These are phyloP conservation scores for Apamea crenata DNA, from an alignment of 2,888 invertebrate species.

Conservation along the genomic window DNA sequence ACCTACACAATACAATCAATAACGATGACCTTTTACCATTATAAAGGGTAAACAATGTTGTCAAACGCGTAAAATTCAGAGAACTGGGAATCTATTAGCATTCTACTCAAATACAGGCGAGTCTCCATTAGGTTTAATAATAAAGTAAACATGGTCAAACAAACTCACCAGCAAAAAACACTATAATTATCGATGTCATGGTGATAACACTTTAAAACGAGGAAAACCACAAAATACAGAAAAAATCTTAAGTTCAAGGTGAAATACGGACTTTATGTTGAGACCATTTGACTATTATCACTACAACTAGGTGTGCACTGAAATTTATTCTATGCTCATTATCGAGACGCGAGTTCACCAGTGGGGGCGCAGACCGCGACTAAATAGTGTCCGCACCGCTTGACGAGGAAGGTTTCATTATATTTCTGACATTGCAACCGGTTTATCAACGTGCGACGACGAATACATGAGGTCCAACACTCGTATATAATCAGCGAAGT, in stretches of 20 bases:
- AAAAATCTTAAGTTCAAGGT: conserved; percentile 75
- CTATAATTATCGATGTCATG: conserved; percentile 79
- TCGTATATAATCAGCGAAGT: conserved; percentile 36
- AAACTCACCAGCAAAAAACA: conserved; percentile 85
- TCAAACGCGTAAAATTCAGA: conserved; percentile 3
- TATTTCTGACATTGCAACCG: conserved; percentile 69
- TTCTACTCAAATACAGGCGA: neutral
- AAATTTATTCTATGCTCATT: conserved; percentile 53
- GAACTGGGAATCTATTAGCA: conserved; percentile 23
- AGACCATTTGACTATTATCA: conserved; percentile 64
- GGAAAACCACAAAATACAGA: conserved; percentile 77
- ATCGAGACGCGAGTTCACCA: conserved; percentile 63
- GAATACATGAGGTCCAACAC: conserved; percentile 48
- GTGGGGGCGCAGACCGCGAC: conserved; percentile 67
- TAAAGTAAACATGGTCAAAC: conserved; percentile 49
- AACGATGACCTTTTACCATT: conserved; percentile 58
- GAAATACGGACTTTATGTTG: conserved; percentile 64
- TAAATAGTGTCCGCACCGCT: conserved; percentile 59
- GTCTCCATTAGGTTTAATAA: conserved; percentile 12
- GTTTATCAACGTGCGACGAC: conserved; percentile 69
- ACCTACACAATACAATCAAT: conserved; percentile 38
- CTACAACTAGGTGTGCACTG: conserved; percentile 56
- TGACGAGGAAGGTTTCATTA: conserved; percentile 64
- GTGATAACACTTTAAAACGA: conserved; percentile 73
- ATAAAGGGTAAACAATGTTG: conserved; percentile 50